A percentile compares a stretch with the other conserved stretches of the same genome.
phyloP scores from a whole-genome alignment of 1,140 invertebrate genomes.

The Antheraea pernyi region DNA sequence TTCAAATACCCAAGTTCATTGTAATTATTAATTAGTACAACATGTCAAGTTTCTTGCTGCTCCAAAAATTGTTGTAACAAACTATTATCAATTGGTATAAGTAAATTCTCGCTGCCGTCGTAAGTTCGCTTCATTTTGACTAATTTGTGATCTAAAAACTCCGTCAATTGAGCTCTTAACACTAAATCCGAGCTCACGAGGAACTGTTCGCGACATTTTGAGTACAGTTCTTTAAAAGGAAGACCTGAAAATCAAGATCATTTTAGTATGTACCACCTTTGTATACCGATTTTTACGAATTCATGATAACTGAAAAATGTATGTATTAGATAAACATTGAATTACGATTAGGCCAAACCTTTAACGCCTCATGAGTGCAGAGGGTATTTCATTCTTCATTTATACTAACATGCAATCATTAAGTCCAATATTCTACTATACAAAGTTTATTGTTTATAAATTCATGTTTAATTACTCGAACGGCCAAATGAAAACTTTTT shows the following conservation, averaged over 20 bases:
- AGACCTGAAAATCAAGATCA: conserved; percentile 82
- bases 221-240: conserved; percentile 92
- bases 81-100: conserved; percentile 87
- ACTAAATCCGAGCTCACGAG: conserved; percentile 94
- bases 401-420: no score
- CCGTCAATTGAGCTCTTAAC: conserved; percentile 92
- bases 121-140: conserved; percentile 88
- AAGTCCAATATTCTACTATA: no score
- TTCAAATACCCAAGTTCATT: neutral
- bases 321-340: no score
- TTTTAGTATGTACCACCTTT: neutral
- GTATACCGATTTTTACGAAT: no score
- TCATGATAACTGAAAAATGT: no score
- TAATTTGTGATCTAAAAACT: conserved; percentile 96
- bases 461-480: no score
- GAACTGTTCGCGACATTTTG: conserved; percentile 90
- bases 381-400: no score
- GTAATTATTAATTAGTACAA: neutral
- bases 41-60: conserved; percentile 55
- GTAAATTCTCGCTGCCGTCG: conserved; percentile 90
- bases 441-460: no score
- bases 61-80: conserved; percentile 90
- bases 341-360: conserved; percentile 64
- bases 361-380: conserved; percentile 62
- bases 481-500: no score